phyloP scores from a whole-genome alignment of 2,797 vertebrate genomes.

The Acomys russatus region DNA sequence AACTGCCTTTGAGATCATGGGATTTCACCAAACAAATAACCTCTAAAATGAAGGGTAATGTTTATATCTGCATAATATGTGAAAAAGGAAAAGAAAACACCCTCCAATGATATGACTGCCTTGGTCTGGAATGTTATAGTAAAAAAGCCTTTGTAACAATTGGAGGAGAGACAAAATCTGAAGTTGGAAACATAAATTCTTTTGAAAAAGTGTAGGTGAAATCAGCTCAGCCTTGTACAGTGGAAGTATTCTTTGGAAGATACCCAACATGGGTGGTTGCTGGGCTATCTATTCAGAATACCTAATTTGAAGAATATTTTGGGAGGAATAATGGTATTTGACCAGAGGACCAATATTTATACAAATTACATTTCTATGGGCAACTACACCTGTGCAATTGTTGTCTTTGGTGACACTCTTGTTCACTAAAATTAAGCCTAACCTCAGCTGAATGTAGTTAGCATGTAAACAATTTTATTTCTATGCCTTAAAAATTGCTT shows the following conservation, averaged over 20 bases:
- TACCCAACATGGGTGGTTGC: neutral
- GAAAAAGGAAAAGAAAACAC: neutral
- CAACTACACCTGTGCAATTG: neutral
- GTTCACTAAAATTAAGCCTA: conserved; percentile 81
- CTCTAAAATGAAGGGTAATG: conserved; percentile 70
- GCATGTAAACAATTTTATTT: conserved; percentile 51
- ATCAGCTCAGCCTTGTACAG: neutral
- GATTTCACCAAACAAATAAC: conserved; percentile 73
- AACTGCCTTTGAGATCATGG: conserved; percentile 67
- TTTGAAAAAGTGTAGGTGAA: neutral
- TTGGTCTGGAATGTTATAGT: neutral
- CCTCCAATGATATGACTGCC: neutral
- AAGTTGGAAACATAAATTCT: neutral
- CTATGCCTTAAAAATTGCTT: conserved; percentile 67
- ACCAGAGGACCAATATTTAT: conserved; percentile 15
- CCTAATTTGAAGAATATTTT: conserved; percentile 29
- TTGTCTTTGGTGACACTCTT: conserved; percentile 6
- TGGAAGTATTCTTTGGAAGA: neutral
- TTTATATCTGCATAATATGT: conserved; percentile 44
- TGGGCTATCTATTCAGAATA: neutral
- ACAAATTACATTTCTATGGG: conserved; percentile 54
- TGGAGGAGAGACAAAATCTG: neutral
- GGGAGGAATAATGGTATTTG: neutral
- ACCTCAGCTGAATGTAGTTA: conserved; percentile 56
- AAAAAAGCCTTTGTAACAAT: neutral